Base-by-base conservation (phyloP, 2,797 vertebrate species). In the Labroides dimidiatus region DNA sequence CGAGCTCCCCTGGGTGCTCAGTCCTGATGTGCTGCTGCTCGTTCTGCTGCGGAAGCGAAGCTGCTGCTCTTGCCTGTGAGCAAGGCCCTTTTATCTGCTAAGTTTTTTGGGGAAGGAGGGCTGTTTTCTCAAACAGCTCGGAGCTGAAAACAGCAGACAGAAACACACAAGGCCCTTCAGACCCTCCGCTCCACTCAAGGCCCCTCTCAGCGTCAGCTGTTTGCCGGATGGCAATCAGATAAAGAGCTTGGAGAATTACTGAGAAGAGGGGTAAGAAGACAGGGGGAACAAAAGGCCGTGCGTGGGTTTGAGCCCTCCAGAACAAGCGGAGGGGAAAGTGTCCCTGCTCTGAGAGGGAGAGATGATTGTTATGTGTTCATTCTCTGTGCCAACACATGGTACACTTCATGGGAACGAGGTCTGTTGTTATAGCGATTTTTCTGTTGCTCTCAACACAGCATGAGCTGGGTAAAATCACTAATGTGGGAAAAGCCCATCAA, bases 211-310 rank as follows among this genome's bases (percentile, higher is more conserved):
- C 56, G 89, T 95, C 94, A 95, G 94, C 93, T 95, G 93, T 94
- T 95, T 93, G 82, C 93, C 80, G 90, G 91, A 94, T 93, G 93
- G 93, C 93, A 93, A 94, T 95, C 92, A 93, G 93, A 95, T 94
- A 95, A 94, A 96, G 91, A 91, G 90, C 91, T 89, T 42, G 70
- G 93, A 94, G 93, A 94, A 93, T 93, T 89, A 88, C 86, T 89
- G 75, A 80, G 80, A 81, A 88, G 89, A 94, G 89, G 85, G 83
- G 67, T 76, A 63, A 87, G 69, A 79, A 84, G 80, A 89, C 80
- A 71, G 81, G 66, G 64, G 1, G 84, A 93, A 95, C 91, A 95
- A 95, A 87, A 86, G 92, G 79, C 83, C 72, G 54, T 81, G 86
- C 87, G 61, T 86, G 90, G 90, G 85, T 92, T 94, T 88, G 77